Evolutionary conservation across 2,888 invertebrate genomes (phyloP), one percentile per base, ranked within the genome.

Genomic region (Aleiodes alternator): DNA sequence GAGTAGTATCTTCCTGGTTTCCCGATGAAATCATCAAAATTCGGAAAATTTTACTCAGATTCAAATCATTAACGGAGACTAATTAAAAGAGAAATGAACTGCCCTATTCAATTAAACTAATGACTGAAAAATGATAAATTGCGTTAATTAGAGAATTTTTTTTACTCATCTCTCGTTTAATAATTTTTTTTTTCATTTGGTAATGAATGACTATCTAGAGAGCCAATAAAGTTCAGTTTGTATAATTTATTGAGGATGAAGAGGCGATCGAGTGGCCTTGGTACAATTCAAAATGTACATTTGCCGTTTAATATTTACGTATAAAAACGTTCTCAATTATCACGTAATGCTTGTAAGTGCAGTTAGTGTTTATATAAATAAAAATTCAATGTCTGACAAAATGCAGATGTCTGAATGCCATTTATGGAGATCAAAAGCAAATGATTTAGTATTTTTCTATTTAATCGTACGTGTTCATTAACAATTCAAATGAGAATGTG

Each of bases 231-330:
- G 43, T 12, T 14, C 11, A 4, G 23, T 64, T 64, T 64, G 64
- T 64, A 48, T 64, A 64, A 64, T 64, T 64, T 8, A 64, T 48
- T 43, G 64, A 64, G 43, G 64, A 64, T 64, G 64, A 48, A 64
- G 14, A 43, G 43, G 43, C 64, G 16, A 64, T 16, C 16, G 29
- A 11, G 43, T 16, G 64, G 43, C 64, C 64, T 64, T 64, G 9
- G 64, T 64, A 23, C 16, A 43, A 64, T 23, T 43, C 64, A 64
- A 64, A 43, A 64, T 34, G 43, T n/a, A 48, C 43, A 43, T 43
- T 64, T 64, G 64, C 43, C 68, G 53, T 68, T 68, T 68, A 31
- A 51, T 68, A 68, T 68, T 68, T 51, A 68, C 51, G 51, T 51
- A 51, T 51, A 50, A 68, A 50, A 68, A 51, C 68, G 14, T 53